Base-by-base conservation (phyloP, 1,140 invertebrate species). In the Megalonaias nervosa region DNA sequence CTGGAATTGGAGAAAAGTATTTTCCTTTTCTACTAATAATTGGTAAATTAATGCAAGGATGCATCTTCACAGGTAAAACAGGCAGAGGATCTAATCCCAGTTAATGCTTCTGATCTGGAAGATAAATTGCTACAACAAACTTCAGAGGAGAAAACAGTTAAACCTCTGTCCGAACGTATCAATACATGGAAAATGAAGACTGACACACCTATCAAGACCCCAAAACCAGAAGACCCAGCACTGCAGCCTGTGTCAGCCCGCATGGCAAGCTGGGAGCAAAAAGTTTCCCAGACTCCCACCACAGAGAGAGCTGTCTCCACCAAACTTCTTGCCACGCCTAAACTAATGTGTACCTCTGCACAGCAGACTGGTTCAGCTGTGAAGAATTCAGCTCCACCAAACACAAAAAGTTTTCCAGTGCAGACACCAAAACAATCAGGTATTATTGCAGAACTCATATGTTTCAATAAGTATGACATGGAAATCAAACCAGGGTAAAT, bases 101-200 rank as follows among this genome's bases (percentile, higher is more conserved):
- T 82, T 23, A 76, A 80, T 71, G 67, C 69, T 59, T 71, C 58
- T 16, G 38, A 66, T 38, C 58, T 67, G 23, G 75, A 67, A 71
- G 31, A 75, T 2, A 67, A 67, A 16, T 4, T 48, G 38, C 38
- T 5, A 48, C 38, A 48, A 48, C 38, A 6, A 48, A 67, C 68
- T 13, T 81, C 81, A 48, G 73, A 74, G 13, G 84, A 83, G 69
- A 84, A 81, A 61, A 83, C 85, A 16, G 66, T 16, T 1, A 83
- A 83, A 74, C 82, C 85, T 19, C 78, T 87, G 12, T 81, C 74
- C n/a, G 79, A 84, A 64, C 75, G 85, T 15, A 59, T 85, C 61
- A 80, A 78, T 15, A 62, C 64, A 1, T 85, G 84, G 84, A 74
- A 75, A n/a, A 74, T 81, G 78, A 80, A 79, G 59, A 74, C 60